Base-by-base conservation (phyloP, 1,140 invertebrate genomes). In the Cherax destructor region DNA sequence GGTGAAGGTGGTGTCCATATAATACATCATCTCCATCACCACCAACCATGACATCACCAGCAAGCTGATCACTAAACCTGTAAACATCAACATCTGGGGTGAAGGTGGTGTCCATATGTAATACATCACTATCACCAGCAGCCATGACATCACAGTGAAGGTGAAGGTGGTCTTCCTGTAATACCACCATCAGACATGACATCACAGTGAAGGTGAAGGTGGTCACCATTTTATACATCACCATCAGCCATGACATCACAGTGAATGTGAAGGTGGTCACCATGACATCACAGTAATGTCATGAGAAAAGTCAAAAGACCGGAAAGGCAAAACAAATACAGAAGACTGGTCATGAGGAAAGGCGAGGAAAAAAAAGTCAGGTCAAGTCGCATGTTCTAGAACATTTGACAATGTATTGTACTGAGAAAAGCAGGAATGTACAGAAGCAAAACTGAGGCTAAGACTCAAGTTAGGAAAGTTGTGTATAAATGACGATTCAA, bases 1-100 rank as follows among this genome's bases (percentile, higher is more conserved):
- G 74, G 96, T 95, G 86, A 98, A 96, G 94, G 97, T 96, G 94
- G 97, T 97, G 93, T 97, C 96, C 86, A 97, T 95, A 94, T 97
- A 99, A 94, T 98, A 98, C n/a, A 94, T 95, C 65, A 98, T 96
- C 95, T 99, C 98, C 61, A 97, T 96, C 93, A 97, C 96, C 79
- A 98, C 96, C 88, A 99, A 94, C 95, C 97, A 97, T 61, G 96
- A 93, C 83, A 99, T 98, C 56, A 98, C 94, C 88, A 97, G 94
- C 93, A 97, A 96, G 79, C 96, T 97, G n/a, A 98, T 94, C 85
- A 99, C 94, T 30, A 97, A 98, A 93, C 98, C 97, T 97, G 95
- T 91, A 83, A 50, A 41, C 30, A 41, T 41, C 7, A n/a, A n/a
- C 30, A 41, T 41, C 30, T 41, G 30, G 30, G 59, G 2, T 3